A percentile compares a stretch with the other conserved stretches of the same genome.
Evolutionary conservation across 2,888 invertebrate genomes (phyloP).

Genomic region (Ophion ventricosus): DNA sequence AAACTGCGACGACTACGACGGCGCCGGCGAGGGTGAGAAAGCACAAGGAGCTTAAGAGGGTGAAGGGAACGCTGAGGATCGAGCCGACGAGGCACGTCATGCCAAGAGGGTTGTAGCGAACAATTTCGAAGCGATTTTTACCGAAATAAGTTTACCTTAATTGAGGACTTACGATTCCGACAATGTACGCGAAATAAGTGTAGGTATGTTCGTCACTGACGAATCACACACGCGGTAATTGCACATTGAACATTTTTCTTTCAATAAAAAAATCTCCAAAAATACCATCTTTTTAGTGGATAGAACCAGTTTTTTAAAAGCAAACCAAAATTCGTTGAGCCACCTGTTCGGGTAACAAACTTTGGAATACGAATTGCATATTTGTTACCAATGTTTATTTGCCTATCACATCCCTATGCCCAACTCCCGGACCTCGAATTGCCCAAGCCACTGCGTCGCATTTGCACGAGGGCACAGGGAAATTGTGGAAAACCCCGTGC

Average conservation of each 20-base stretch:
- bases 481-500: no score
- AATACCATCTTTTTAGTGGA: background rate
- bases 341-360: no score
- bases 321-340: no score
- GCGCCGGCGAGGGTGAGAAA: constrained; percentile 63
- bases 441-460: background rate
- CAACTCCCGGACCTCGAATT: background rate
- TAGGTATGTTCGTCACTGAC: constrained; percentile 9
- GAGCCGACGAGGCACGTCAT: constrained; percentile 44
- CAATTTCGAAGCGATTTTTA: constrained; percentile 79
- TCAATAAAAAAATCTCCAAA: background rate
- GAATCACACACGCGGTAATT: constrained; percentile 24
- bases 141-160: constrained; percentile 78
- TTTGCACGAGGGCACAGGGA: no score
- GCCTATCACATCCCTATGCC: background rate
- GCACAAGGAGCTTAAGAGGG: constrained; percentile 65
- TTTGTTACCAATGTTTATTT: no score
- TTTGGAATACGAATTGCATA: no score
- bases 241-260: background rate
- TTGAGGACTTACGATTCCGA: constrained; percentile 72
- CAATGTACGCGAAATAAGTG: constrained; percentile 14
- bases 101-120: constrained; percentile 71
- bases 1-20: constrained; percentile 65
- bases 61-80: constrained; percentile 53
- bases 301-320: background rate